Base-by-base conservation (phyloP, 2,797 vertebrate species). In the Graptemys geographica region DNA sequence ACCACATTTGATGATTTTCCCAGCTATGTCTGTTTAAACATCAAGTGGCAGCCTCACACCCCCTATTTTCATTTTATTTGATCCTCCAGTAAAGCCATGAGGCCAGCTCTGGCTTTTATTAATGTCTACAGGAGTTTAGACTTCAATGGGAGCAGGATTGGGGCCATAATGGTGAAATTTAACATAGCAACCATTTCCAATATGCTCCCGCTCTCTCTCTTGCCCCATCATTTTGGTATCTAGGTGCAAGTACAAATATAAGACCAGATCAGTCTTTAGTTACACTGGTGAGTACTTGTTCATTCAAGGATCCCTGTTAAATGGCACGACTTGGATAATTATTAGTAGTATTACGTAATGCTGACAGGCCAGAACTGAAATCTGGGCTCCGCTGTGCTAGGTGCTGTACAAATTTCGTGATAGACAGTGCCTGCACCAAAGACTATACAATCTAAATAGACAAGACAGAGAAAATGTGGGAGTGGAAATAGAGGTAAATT, bases 71-170 rank as follows among this genome's bases (percentile, higher is more conserved):
- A 3, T 47, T 90, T 81, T 62, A 25, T 92, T 94, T 95, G 47
- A 72, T 88, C 84, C 72, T 84, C 0, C 6, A 85, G 27, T n/a
- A 69, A 90, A 90, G 57, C 69, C 0, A 0, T 78, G 65, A 65
- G 53, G 37, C 90, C 53, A 94, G 33, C 49, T 85, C 41, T n/a
- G 76, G 62, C 51, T 93, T 95, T 94, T 95, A 83, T 85, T 90
- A 76, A 86, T 83, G 47, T 79, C n/a, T 72, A 62, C 80, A 57
- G 25, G 86, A 95, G 78, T 65, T 96, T 88, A 92, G 83, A 59
- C 41, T 49, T 49, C 65, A 69, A 37, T 37, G n/a, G 16, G n/a
- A 69, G 18, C 65, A 69, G 65, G 33, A 37, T n/a, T 69, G 65
- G 18, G 65, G 33, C n/a, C 65, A 69, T 69, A 37, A 69, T 27